phyloP scores from a whole-genome alignment of 2,797 vertebrate genomes.

The Microtus agrestis region DNA sequence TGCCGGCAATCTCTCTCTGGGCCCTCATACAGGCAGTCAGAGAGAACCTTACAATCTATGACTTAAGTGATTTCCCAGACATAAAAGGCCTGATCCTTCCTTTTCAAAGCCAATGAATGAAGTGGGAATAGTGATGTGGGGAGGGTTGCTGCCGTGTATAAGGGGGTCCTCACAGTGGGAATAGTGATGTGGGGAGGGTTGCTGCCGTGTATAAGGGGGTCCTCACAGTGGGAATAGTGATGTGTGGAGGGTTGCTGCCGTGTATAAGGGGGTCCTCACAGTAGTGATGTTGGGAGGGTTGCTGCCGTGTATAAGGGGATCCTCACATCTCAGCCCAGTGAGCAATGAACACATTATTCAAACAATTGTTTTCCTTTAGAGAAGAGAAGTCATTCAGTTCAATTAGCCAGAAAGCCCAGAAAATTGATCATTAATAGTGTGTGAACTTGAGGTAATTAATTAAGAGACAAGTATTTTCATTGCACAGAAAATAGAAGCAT shows the following conservation, averaged over 20 bases:
- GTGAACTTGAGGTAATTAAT: conserved; percentile 25
- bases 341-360: not conserved
- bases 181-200: not conserved
- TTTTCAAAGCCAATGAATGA: conserved; percentile 33
- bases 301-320: not conserved
- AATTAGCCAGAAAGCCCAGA: conserved; percentile 39
- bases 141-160: too few relatives aligned
- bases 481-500: not conserved
- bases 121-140: not conserved
- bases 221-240: not conserved
- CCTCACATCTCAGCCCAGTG: not conserved
- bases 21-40: not conserved
- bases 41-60: not conserved
- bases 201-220: not conserved
- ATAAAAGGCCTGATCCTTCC: not conserved
- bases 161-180: not conserved
- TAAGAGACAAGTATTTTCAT: conserved; percentile 65
- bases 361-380: conserved; percentile 1
- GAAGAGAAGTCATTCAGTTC: not conserved
- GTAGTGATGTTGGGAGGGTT: not conserved
- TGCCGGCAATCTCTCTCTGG: not conserved
- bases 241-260: too few relatives aligned
- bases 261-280: too few relatives aligned
- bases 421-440: conserved; percentile 51
- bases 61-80: not conserved